These are phyloP conservation scores for Gymnobelideus leadbeateri DNA, from an alignment of 2,113 vertebrate genomes.

Conservation along the genomic window DNA sequence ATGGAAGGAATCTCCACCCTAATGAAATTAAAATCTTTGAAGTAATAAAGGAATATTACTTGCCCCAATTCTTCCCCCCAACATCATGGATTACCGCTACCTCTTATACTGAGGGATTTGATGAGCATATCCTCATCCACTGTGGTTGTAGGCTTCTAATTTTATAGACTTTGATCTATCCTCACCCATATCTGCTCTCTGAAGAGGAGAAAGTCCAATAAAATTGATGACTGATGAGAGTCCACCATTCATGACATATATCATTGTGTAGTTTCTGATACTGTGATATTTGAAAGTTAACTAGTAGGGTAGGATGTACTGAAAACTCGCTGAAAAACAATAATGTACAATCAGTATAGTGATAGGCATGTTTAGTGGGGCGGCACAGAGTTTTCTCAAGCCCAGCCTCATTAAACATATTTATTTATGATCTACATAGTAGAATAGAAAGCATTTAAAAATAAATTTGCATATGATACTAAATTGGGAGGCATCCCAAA, in stretches of 20 bases:
- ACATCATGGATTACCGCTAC: too few species aligned
- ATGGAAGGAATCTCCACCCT: not conserved
- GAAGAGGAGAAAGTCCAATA: not conserved
- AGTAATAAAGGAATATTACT: not conserved
- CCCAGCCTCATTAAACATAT: not conserved
- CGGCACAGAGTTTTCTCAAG: not conserved
- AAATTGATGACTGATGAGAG: not conserved
- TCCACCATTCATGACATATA: not conserved
- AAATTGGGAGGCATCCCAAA: not conserved
- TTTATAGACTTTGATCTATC: slow-evolving; percentile 5
- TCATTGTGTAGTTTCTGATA: not conserved
- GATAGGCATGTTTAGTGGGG: not conserved
- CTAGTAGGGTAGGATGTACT: not conserved
- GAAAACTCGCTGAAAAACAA: not conserved
- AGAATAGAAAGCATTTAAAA: not conserved
- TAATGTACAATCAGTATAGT: not conserved
- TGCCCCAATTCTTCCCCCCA: not conserved
- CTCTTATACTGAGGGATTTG: not conserved
- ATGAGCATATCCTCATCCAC: not conserved
- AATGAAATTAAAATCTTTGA: not conserved
- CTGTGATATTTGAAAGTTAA: not conserved
- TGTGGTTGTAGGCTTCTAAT: not conserved
- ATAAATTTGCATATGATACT: not conserved
- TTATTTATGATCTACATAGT: not conserved
- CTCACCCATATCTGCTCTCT: not conserved